These are phyloP conservation scores for Podarcis muralis DNA, from an alignment of 2,113 vertebrate genomes.

Conservation along the genomic window DNA sequence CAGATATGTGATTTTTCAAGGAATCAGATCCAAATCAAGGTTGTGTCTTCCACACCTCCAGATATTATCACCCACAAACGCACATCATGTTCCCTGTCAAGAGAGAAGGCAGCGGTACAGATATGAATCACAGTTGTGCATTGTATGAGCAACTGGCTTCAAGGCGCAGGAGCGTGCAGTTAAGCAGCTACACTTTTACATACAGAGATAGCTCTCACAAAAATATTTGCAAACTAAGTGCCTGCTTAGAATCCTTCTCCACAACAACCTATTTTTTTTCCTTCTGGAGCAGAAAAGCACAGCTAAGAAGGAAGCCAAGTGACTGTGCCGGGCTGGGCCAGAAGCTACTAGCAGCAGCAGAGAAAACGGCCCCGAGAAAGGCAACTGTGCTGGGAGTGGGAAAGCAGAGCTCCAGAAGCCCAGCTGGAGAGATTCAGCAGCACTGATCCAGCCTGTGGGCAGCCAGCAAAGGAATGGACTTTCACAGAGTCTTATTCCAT, in stretches of 20 bases:
- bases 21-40: not conserved
- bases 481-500: not conserved
- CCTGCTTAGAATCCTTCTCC: not conserved
- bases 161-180: constrained; percentile 3
- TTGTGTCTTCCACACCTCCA: not conserved
- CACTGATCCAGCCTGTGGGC: not conserved
- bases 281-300: not conserved
- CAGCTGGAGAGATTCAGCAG: not conserved
- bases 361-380: not conserved
- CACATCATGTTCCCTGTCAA: not conserved
- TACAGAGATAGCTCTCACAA: not conserved
- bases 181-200: not conserved
- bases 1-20: not conserved
- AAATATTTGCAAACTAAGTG: not conserved
- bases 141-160: not conserved
- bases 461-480: not conserved
- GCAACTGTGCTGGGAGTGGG: not conserved
- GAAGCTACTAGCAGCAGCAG: not conserved
- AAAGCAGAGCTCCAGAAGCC: not conserved
- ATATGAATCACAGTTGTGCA: not conserved
- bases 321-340: not conserved
- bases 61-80: no score
- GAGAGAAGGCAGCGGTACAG: no score
- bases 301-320: not conserved
- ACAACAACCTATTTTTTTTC: not conserved